Evolutionary conservation across 2,113 vertebrate genomes (phyloP), one percentile per base, ranked within the genome.

Genomic region (Periophthalmodon schlosseri): DNA sequence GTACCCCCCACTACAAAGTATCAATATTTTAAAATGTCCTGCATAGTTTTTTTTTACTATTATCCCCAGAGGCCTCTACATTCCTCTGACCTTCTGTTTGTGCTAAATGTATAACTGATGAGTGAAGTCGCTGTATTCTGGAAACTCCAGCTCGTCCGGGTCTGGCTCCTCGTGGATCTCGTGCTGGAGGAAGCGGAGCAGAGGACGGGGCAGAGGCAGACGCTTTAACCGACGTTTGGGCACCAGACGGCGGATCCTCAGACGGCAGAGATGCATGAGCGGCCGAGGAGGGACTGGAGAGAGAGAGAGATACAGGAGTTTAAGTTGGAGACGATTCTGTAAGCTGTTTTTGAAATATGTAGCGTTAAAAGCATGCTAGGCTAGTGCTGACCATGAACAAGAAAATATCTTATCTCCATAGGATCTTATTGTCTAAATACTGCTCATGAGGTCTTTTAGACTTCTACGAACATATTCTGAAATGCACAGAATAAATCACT

Each of bases 251-350:
- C 95, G 88, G 15, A 99, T 93, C 75, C 81, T 94, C 64, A 97
- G 69, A 50, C 97, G 91, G 81, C 97, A 97, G n/a, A 98, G 95
- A 50, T 98, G 97, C 82, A 93, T 87, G 79, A 99, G 93, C 0
- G 95, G 82, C 18, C 96, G 92, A 0, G 97, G 98, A 1, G 88
- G 94, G 14, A 93, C 97, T 99, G 91, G 58, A 15, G 58, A 21
- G 34, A 3, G 33, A 64, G 16, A 20, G 33, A 28, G 7, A 58
- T 5, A 57, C 1, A 20, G 20, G 5, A 1, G n/a, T 10, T 9
- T 6, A 4, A 56, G n/a, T 2, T 5, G n/a, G 7, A 21, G 8
- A 21, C 20, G 3, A 28, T 28, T 28, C 28, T 28, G 28, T 28
- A 28, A 28, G 28, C 28, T 28, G 28, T 28, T 28, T 28, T 28